Evolutionary conservation across 2,888 invertebrate genomes (phyloP), one percentile per base, ranked within the genome.

Genomic region (Melanargia galathea): DNA sequence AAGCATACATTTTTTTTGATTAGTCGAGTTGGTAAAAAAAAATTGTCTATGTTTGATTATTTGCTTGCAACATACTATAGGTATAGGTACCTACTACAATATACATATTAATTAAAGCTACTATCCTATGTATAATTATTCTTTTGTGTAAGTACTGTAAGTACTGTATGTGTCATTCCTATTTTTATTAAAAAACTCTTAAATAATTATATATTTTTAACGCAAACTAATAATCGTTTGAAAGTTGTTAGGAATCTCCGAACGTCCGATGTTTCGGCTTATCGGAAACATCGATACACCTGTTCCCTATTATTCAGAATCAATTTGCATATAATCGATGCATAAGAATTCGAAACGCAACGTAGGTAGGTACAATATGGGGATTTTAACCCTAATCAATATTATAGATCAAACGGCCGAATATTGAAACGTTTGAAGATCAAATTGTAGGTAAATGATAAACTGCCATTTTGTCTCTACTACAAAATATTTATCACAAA

Each of bases 261-360:
- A 60, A 58, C 46, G 54, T 60, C 49, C 58, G 33, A 11, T 48
- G 58, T 51, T 61, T 58, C 13, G 8, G 16, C 30, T 65, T 48
- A 60, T 66, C 58, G 35, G 35, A 58, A 54, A 48, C 56, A 64
- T 57, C 58, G 60, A 56, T 62, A 66, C 73, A 73, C 72, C 73
- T 73, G 73, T 71, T 67, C 62, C 40, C 60, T 57, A 65, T 70
- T 65, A 64, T 65, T 60, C 61, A 33, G 56, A 67, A 67, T 58
- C 67, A 71, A 78, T 81, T 80, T 76, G 71, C 77, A 78, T 80
- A 75, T 62, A 66, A 65, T 69, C 56, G 63, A 58, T 60, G 51
- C 40, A 73, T 76, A 72, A 75, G 45, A 30, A 33, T 45, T 75
- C 52, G 60, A 68, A 72, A 75, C 72, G 69, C 68, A 70, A 71